These are phyloP conservation scores for Hydroisotoma schaefferi DNA, from an alignment of 2,888 invertebrate species.

Conservation along the genomic window DNA sequence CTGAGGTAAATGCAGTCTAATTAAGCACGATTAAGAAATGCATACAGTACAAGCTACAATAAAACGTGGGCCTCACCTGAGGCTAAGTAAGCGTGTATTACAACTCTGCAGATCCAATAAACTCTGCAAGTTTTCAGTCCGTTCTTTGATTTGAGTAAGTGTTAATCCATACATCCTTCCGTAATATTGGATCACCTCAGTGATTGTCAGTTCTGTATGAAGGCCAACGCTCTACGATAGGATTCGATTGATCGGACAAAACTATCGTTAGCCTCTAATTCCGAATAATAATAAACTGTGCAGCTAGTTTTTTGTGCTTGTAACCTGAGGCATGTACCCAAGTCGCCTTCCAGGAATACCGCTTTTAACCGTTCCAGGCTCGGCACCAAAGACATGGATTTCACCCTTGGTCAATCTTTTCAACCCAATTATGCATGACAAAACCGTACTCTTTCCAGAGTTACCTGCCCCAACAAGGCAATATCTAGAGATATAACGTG, in stretches of 20 bases:
- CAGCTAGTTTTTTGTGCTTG: not conserved
- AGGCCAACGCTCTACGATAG: constrained; percentile 26
- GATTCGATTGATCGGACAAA: not conserved
- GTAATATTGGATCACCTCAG: constrained; percentile 25
- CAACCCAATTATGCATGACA: constrained; percentile 52
- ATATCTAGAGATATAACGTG: constrained; percentile 62
- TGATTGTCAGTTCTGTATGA: constrained; percentile 28
- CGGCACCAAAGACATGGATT: constrained; percentile 52
- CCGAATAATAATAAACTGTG: not conserved
- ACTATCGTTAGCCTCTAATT: constrained; percentile 10
- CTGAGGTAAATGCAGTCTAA: no score
- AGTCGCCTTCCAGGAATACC: constrained; percentile 53
- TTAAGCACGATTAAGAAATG: no score
- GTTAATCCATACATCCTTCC: constrained; percentile 35
- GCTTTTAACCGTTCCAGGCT: constrained; percentile 52
- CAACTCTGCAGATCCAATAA: constrained; percentile 30
- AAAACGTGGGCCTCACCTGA: not conserved
- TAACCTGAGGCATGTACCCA: constrained; percentile 54
- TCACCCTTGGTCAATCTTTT: constrained; percentile 51
- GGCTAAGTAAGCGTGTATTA: constrained; percentile 16
- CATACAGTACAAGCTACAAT: no score
- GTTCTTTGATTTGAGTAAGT: constrained; percentile 21
- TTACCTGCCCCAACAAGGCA: constrained; percentile 91
- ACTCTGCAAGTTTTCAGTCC: constrained; percentile 17
- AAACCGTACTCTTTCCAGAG: constrained; percentile 60